A percentile compares a stretch with the other conserved stretches of the same genome.
phyloP scores from a whole-genome alignment of 2,113 vertebrate species.

The Calyptommatus sinebrachiatus region DNA sequence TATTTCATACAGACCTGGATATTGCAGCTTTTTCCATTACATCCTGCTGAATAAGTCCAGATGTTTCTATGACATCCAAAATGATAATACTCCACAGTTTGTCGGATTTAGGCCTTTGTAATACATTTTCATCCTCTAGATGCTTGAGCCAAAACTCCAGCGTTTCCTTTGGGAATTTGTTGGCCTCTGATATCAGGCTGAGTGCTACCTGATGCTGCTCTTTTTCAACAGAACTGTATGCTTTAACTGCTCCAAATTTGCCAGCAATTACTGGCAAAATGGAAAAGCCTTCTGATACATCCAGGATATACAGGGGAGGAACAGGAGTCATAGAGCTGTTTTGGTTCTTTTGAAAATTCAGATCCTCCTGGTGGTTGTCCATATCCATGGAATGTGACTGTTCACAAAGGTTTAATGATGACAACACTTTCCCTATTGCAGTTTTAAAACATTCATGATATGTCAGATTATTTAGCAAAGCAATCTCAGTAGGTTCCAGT shows the following conservation, averaged over 20 bases:
- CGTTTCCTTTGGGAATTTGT: slow-evolving; percentile 75
- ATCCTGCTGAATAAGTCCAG: slow-evolving; percentile 93
- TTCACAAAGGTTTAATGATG: slow-evolving; percentile 64
- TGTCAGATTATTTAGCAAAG: slow-evolving; percentile 83
- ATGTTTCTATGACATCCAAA: slow-evolving; percentile 92
- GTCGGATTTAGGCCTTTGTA: slow-evolving; percentile 88
- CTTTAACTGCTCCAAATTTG: slow-evolving; percentile 80
- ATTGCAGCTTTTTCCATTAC: slow-evolving; percentile 95
- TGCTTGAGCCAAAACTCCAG: slow-evolving; percentile 92
- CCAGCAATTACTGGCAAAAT: slow-evolving; percentile 88
- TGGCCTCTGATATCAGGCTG: slow-evolving; percentile 77
- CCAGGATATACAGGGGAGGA: slow-evolving; percentile 82
- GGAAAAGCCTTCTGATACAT: slow-evolving; percentile 96
- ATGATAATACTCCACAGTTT: slow-evolving; percentile 94
- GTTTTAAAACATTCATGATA: slow-evolving; percentile 84
- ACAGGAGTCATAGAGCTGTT: slow-evolving; percentile 46
- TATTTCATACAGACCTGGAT: slow-evolving; percentile 77
- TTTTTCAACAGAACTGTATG: slow-evolving; percentile 93
- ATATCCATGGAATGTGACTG: slow-evolving; percentile 53
- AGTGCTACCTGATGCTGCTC: slow-evolving; percentile 84
- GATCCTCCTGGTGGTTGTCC: slow-evolving; percentile 36
- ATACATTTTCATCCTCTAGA: slow-evolving; percentile 83
- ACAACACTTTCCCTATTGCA: slow-evolving; percentile 81
- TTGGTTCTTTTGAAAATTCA: slow-evolving; percentile 38
- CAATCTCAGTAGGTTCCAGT: slow-evolving; percentile 89